Evolutionary conservation across 2,113 vertebrate genomes (phyloP), one percentile per base, ranked within the genome.

Genomic region (Varanus komodoensis): DNA sequence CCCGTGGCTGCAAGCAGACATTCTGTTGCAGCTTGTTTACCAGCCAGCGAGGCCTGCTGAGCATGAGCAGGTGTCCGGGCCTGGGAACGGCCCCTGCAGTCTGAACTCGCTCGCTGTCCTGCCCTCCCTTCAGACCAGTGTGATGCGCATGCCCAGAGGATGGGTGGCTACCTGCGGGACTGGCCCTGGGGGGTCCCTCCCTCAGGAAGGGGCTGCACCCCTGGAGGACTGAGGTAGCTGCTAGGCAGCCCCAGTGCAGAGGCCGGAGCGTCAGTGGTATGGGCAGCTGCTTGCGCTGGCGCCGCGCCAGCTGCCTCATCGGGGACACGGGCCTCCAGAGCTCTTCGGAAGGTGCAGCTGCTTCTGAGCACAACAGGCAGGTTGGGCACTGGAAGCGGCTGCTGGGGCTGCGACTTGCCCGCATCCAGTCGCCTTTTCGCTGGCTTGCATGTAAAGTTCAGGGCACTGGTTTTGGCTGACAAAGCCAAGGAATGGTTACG

Each of bases 181-280:
- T 23, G 64, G 64, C 71, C 12, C 11, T 12, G 32, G 32, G 32
- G 3, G 69, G 29, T n/a, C n/a, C n/a, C n/a, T n/a, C n/a, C n/a
- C n/a, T n/a, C n/a, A n/a, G n/a, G 29, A 32, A 54, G 5, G 52
- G 32, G 32, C 32, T 11, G 29, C 1, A 12, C 69, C 71, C 75
- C 75, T 9, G 1, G 17, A 23, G 34, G 75, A 23, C 48, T 8
- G 27, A 1, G 44, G 1, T 25, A 48, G 77, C 67, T 8, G 67
- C 34, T 25, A 3, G 1, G 9, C 84, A 6, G 69, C 8, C 27
- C 21, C 57, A 61, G 57, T 15, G 12, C 14, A 15, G 57, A 61
- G 57, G 57, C 57, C 57, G 2, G 1, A 34, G 19, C 91, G 85
- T 68, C 61, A 68, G 86, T 85, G 57, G 90, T 92, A 17, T 50